Percentiles rank a stretch among this genome's conserved stretches.
Evolutionary conservation across 2,797 vertebrate genomes (phyloP).

Genomic region (Malacoraja senta): DNA sequence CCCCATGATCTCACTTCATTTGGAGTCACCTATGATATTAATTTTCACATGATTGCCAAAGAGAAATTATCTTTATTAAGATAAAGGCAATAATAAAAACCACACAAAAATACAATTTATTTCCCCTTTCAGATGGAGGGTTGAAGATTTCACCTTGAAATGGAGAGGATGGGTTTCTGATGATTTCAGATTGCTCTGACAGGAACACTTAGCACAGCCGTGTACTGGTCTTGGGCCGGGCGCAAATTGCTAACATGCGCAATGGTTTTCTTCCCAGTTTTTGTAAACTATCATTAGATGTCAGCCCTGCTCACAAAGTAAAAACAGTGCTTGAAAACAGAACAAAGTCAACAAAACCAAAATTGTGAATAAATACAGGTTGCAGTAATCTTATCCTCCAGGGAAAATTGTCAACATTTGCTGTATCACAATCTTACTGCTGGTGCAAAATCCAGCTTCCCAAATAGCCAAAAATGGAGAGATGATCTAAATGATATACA

Average conservation of each 20-base stretch:
- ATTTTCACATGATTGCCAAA: not conserved
- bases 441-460: not conserved
- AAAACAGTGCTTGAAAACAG: not conserved
- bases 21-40: not conserved
- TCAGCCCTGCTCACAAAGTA: slow-evolving; percentile 30
- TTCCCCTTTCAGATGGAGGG: not conserved
- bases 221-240: not conserved
- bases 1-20: not conserved
- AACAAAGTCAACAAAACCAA: not conserved
- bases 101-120: not conserved
- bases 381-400: not conserved
- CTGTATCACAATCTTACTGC: not conserved
- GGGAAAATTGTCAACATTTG: not conserved
- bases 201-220: not conserved
- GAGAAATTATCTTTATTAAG: not conserved
- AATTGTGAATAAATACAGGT: not conserved
- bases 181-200: not conserved
- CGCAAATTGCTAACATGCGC: not conserved
- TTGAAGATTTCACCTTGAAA: not conserved
- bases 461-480: not conserved
- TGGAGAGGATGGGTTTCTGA: not conserved
- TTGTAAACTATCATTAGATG: slow-evolving; percentile 33
- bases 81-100: not conserved
- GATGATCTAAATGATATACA: not conserved
- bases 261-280: not conserved